A percentile compares a stretch with the other conserved stretches of the same genome.
Evolutionary conservation across 2,888 invertebrate genomes (phyloP).

Genomic region (Chloroclysta siterata): DNA sequence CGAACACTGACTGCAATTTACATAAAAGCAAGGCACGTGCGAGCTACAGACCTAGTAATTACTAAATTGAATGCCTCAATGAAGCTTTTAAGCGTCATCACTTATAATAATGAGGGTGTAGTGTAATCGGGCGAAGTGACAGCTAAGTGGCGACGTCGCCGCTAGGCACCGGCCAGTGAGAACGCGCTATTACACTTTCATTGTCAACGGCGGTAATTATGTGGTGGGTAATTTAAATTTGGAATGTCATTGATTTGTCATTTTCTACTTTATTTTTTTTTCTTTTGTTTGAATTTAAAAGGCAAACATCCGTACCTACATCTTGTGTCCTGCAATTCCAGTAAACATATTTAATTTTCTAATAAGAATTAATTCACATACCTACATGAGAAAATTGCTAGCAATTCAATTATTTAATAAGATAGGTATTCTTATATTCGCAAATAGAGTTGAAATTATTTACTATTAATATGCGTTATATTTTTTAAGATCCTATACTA

Average conservation of each 20-base stretch:
- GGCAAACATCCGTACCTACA: too few species aligned
- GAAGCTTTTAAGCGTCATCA: conserved; percentile 81
- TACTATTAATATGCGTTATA: too few species aligned
- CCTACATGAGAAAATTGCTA: too few species aligned
- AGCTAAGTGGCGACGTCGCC: conserved; percentile 75
- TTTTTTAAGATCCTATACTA: too few species aligned
- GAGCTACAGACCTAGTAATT: conserved; percentile 74
- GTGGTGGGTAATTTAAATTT: conserved; percentile 54
- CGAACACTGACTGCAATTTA: conserved; percentile 46
- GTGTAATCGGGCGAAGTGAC: conserved; percentile 69
- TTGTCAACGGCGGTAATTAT: conserved; percentile 67
- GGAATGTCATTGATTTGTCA: conserved; percentile 48
- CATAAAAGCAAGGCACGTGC: conserved; percentile 62
- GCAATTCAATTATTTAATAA: too few species aligned
- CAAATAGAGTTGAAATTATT: too few species aligned
- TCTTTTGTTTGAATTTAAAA: background rate
- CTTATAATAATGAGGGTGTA: conserved; percentile 80
- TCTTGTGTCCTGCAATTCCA: too few species aligned
- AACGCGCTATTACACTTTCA: conserved; percentile 70
- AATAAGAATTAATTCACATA: too few species aligned
- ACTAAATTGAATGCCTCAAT: conserved; percentile 81
- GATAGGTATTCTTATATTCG: too few species aligned
- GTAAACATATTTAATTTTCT: too few species aligned
- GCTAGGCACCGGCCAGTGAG: conserved; percentile 58
- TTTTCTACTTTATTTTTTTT: conserved; percentile 29